Conservation (phyloP, 2,113 vertebrate genomes). For the Corapipo altera region DNA sequence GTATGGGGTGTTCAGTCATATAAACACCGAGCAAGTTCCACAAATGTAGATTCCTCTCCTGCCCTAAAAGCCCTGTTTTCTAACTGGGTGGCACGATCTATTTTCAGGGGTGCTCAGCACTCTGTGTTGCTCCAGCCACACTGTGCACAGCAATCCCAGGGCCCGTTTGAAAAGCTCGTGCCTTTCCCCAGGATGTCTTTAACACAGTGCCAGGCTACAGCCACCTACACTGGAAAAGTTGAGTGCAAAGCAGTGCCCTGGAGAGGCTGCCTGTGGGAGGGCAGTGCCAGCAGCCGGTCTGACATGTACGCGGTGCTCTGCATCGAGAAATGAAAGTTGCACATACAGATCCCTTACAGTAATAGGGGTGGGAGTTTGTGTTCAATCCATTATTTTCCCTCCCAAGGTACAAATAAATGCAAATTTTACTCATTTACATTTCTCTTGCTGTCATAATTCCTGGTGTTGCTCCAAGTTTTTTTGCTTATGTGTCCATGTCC, state of each 20-base stretch:
- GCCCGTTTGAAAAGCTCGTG: not conserved
- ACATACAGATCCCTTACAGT: not conserved
- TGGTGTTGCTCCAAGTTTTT: not conserved
- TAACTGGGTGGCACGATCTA: not conserved
- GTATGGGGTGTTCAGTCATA: not conserved
- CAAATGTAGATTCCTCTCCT: not conserved
- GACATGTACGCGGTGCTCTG: not conserved
- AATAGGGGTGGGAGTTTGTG: not conserved
- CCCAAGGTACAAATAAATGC: not conserved
- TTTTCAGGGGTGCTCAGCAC: not conserved
- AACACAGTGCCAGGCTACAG: not conserved
- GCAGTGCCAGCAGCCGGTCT: not conserved
- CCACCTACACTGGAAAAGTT: not conserved
- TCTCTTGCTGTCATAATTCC: not conserved
- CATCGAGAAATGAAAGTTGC: not conserved
- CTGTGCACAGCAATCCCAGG: not conserved
- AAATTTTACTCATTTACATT: constrained; percentile 3
- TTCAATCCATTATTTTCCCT: not conserved
- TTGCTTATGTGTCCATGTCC: not conserved
- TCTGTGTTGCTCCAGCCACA: not conserved
- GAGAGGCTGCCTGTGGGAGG: not conserved
- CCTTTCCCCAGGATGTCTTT: not conserved
- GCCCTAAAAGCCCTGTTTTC: not conserved
- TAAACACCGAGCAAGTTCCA: not conserved
- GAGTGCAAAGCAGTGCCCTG: not conserved